Percentiles rank a stretch among this genome's conserved stretches.
Conservation (phyloP, 2,888 invertebrate genomes). For the Sclerodermus sp. region DNA sequence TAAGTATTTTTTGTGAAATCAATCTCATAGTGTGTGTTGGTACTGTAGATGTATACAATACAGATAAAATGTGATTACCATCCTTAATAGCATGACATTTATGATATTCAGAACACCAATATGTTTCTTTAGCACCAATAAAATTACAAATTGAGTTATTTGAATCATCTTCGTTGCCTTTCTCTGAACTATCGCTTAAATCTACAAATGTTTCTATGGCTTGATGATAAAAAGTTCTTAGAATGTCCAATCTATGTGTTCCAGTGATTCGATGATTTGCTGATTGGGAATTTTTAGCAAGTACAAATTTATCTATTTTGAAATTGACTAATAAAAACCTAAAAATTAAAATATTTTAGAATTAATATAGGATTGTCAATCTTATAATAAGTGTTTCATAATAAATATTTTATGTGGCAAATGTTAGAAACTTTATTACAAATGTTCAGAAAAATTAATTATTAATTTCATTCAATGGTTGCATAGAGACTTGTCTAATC, state of each 20-base stretch:
- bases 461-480: too few relatives aligned
- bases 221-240: constrained; percentile 76
- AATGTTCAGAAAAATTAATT: too few relatives aligned
- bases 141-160: constrained; percentile 24
- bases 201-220: constrained; percentile 62
- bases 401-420: too few relatives aligned
- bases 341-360: too few relatives aligned
- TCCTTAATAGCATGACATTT: constrained; percentile 78
- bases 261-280: constrained; percentile 66
- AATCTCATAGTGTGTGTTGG: constrained; percentile 77
- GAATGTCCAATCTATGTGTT: constrained; percentile 70
- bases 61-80: constrained; percentile 70
- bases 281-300: constrained; percentile 69
- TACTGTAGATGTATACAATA: constrained; percentile 72
- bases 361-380: constrained; percentile 10
- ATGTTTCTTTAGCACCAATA: constrained; percentile 65
- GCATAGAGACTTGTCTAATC: too few relatives aligned
- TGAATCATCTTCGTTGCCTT: constrained; percentile 16
- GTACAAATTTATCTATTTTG: constrained; percentile 68
- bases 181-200: constrained; percentile 7
- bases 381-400: too few relatives aligned
- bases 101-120: constrained; percentile 85
- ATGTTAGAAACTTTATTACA: too few relatives aligned
- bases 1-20: constrained; percentile 68
- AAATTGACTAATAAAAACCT: constrained; percentile 72